Conservation (phyloP, 2,888 invertebrate species). For the Shargacucullia verbasci region DNA sequence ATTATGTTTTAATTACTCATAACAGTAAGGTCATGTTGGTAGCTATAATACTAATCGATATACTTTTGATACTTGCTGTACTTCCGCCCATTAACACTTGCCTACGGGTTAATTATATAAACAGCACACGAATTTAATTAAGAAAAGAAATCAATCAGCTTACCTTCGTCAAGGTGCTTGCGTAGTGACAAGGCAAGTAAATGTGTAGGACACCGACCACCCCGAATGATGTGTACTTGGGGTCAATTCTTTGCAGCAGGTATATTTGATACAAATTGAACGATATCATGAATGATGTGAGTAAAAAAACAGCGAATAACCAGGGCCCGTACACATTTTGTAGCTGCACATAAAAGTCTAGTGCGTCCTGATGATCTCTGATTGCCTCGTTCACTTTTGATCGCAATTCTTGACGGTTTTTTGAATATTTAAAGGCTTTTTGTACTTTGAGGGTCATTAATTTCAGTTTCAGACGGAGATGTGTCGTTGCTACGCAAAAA, state of each 20-base stretch:
- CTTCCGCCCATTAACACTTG: slow-evolving; percentile 31
- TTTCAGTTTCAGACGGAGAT: slow-evolving; percentile 75
- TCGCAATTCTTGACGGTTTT: slow-evolving; percentile 59
- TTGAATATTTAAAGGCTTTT: slow-evolving; percentile 65
- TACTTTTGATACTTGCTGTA: not conserved
- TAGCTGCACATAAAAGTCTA: slow-evolving; percentile 66
- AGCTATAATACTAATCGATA: slow-evolving; percentile 6
- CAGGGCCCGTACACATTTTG: slow-evolving; percentile 75
- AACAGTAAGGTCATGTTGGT: too few species aligned
- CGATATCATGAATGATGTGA: slow-evolving; percentile 72
- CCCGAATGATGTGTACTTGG: slow-evolving; percentile 71
- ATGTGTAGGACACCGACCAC: slow-evolving; percentile 64
- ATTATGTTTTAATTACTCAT: too few species aligned
- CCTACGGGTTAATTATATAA: slow-evolving; percentile 22
- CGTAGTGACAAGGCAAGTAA: slow-evolving; percentile 74
- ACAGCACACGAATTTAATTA: slow-evolving; percentile 16
- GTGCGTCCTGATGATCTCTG: slow-evolving; percentile 72
- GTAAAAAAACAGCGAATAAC: slow-evolving; percentile 71
- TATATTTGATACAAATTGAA: slow-evolving; percentile 75
- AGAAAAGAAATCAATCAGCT: slow-evolving; percentile 39
- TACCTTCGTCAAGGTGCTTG: slow-evolving; percentile 73
- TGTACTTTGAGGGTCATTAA: slow-evolving; percentile 67
- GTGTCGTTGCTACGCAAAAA: slow-evolving; percentile 76
- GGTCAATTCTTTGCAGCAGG: slow-evolving; percentile 64
- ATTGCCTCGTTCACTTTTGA: slow-evolving; percentile 65